phyloP scores from a whole-genome alignment of 2,888 invertebrate genomes.

The Napeogenes inachia region DNA sequence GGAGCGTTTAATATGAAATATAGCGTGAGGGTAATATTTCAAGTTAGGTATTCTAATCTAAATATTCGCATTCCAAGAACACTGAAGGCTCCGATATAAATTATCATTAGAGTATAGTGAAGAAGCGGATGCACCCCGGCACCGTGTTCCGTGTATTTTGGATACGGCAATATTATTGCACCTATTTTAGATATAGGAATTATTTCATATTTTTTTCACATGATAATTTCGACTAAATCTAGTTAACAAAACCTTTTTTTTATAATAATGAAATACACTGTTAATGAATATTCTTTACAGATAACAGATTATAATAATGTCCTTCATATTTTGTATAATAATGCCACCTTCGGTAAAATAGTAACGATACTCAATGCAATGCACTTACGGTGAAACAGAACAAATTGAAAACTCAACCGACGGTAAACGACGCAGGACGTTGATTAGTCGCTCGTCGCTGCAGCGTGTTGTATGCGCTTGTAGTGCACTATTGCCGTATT shows the following conservation, averaged over 20 bases:
- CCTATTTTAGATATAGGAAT: not conserved
- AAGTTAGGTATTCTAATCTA: constrained; percentile 20
- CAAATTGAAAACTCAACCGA: constrained; percentile 70
- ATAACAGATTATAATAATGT: not conserved
- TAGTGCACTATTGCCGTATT: not conserved
- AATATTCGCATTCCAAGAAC: constrained; percentile 25
- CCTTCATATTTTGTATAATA: not conserved
- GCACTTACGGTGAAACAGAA: constrained; percentile 63
- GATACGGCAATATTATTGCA: constrained; percentile 6
- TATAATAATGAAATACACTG: too few species aligned
- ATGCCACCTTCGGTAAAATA: constrained; percentile 16
- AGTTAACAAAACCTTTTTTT: too few species aligned
- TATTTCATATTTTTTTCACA: not conserved
- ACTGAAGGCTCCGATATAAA: constrained; percentile 48
- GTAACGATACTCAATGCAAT: constrained; percentile 23
- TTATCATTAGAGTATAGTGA: constrained; percentile 66
- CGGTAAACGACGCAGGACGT: constrained; percentile 58
- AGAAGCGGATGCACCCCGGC: constrained; percentile 46
- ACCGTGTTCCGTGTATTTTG: constrained; percentile 10
- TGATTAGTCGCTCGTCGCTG: constrained; percentile 59
- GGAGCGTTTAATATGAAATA: not conserved
- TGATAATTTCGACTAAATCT: too few species aligned
- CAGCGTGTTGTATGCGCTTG: constrained; percentile 6
- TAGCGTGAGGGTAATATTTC: not conserved
- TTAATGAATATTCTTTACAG: not conserved